Conservation (phyloP, 2,888 invertebrate genomes). For the Drosophila eohydei region DNA sequence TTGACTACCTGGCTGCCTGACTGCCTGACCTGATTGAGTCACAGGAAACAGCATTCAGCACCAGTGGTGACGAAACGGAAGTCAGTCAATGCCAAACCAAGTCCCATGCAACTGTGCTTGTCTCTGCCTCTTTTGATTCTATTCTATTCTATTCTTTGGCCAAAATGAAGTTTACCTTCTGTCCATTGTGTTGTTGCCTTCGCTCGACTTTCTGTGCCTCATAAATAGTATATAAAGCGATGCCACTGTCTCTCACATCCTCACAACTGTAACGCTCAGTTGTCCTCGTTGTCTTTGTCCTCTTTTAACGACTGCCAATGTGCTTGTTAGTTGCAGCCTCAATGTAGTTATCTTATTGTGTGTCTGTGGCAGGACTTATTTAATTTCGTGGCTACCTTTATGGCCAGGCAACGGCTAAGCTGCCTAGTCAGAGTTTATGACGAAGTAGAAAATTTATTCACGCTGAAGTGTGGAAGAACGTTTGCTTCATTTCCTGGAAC, state of each 20-base stretch:
- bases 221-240: constrained; percentile 50
- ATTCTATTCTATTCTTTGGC: constrained; percentile 22
- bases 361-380: constrained; percentile 32
- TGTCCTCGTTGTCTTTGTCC: constrained; percentile 35
- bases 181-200: constrained; percentile 24
- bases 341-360: neutral
- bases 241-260: constrained; percentile 34
- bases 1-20: constrained; percentile 44
- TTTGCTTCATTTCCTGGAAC: constrained; percentile 25
- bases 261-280: constrained; percentile 11
- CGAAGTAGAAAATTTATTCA: constrained; percentile 15
- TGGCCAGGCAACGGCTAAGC: constrained; percentile 20
- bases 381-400: constrained; percentile 48
- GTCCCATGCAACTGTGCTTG: constrained; percentile 6
- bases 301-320: constrained; percentile 49
- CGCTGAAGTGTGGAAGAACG: neutral
- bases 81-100: constrained; percentile 25
- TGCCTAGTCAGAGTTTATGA: constrained; percentile 23
- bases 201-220: constrained; percentile 19
- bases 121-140: constrained; percentile 11
- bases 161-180: constrained; percentile 36
- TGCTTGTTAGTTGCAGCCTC: constrained; percentile 43
- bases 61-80: constrained; percentile 68
- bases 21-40: constrained; percentile 7
- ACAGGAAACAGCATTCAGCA: constrained; percentile 57